These are phyloP conservation scores for Dasypolia templi DNA, from an alignment of 2,888 invertebrate species.

Conservation along the genomic window DNA sequence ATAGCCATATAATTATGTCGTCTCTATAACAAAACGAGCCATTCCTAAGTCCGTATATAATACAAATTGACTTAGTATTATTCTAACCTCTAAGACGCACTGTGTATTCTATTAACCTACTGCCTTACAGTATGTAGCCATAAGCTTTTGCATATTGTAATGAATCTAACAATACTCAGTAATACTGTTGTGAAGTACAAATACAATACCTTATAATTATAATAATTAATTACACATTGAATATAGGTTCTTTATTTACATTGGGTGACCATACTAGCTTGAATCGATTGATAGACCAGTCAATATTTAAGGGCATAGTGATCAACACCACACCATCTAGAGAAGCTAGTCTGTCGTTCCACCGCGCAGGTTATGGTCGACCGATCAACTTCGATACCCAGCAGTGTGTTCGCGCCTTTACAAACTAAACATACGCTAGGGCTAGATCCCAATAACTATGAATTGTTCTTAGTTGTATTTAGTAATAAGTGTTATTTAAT, in stretches of 20 bases:
- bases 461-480: constrained; percentile 60
- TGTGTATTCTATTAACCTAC: background rate
- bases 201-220: constrained; percentile 64
- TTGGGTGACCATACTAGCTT: constrained; percentile 17
- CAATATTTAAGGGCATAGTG: background rate
- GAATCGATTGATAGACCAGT: background rate
- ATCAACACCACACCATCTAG: background rate
- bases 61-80: no score
- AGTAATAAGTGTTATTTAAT: constrained; percentile 65
- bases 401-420: constrained; percentile 36
- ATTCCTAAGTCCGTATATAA: background rate
- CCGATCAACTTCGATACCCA: background rate
- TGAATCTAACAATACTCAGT: constrained; percentile 75
- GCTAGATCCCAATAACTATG: constrained; percentile 36
- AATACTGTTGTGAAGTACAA: constrained; percentile 79
- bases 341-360: constrained; percentile 5
- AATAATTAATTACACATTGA: constrained; percentile 39
- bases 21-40: background rate
- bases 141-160: constrained; percentile 46
- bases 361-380: background rate
- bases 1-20: background rate
- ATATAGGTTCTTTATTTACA: constrained; percentile 44
- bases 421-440: constrained; percentile 54
- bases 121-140: constrained; percentile 24
- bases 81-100: constrained; percentile 8